A percentile compares a stretch with the other conserved stretches of the same genome.
phyloP scores from a whole-genome alignment of 2,797 vertebrate genomes.

The Anabacerthia variegaticeps region DNA sequence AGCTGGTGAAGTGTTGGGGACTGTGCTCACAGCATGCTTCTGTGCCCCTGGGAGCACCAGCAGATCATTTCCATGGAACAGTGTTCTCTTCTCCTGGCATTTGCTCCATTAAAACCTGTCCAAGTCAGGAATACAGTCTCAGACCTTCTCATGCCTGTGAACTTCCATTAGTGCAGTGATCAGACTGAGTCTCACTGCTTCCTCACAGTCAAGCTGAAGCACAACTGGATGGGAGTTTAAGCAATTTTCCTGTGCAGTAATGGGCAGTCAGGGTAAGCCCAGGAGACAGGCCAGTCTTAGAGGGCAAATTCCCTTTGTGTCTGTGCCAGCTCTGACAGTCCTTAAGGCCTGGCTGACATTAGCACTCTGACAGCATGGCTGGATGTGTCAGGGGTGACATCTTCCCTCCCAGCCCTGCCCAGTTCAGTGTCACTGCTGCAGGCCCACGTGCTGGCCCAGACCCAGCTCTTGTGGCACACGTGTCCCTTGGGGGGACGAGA shows the following conservation, averaged over 20 bases:
- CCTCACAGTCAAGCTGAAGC: neutral
- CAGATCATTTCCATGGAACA: neutral
- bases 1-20: fast-evolving
- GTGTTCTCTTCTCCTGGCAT: neutral
- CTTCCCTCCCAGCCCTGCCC: neutral
- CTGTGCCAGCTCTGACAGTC: neutral
- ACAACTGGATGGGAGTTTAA: neutral
- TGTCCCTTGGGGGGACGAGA: neutral
- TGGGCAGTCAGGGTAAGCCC: neutral
- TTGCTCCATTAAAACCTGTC: neutral
- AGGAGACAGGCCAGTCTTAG: neutral
- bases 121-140: neutral
- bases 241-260: neutral
- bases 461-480: neutral
- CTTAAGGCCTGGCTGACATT: neutral
- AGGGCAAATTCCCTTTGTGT: neutral
- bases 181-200: neutral
- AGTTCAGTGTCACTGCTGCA: neutral
- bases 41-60: neutral
- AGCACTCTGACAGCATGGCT: neutral
- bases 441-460: neutral
- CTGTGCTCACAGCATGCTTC: fast-evolving
- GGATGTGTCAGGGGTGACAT: neutral
- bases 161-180: neutral
- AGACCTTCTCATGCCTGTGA: neutral